Base-by-base conservation (phyloP, 1,140 invertebrate species). In the Metopolophium dirhodum region DNA sequence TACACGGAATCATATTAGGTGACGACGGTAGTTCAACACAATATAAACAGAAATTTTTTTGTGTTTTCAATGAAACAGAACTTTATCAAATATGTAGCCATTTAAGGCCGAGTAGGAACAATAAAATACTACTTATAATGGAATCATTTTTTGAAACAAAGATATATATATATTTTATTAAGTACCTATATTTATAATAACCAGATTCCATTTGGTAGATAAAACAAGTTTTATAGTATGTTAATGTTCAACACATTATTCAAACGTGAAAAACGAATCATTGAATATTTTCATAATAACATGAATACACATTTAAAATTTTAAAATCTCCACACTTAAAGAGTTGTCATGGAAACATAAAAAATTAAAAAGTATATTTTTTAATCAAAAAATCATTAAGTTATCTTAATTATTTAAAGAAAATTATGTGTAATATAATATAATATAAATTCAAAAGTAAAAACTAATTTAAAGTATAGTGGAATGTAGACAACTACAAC, bases 51-150 rank as follows among this genome's bases (percentile, higher is more conserved):
- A 86, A 18, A 86, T 11, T 86, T 23, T 41, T 85, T 4, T 49
- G 85, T 30, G 6, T 87, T 87, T 49, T 87, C 85, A 49, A 87
- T 87, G 47, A 87, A 51, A 87, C 18, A 49, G 49, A 87, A 85
- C n/a, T 87, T 30, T 45, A 85, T 11, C 26, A 37, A 85, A 77
- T 86, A 87, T 87, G n/a, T 2, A 1, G 30, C 4, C 18, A 51
- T 49, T 49, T 87, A 35, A 47, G 20, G 18, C 6, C 45, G 14
- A 30, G 85, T 87, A 87, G 23, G 37, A 87, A 87, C 47, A 87
- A 87, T 49, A 18, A 49, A 49, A 49, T 51, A 87, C 14, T 20
- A 49, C 11, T 14, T 49, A 18, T 51, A 51, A 51, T 51, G 49
- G 49, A 49, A 51, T 51, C 49, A 51, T 51, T 51, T 51, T 18